A percentile compares a stretch with the other conserved stretches of the same genome.
Conservation (phyloP, 2,888 invertebrate species). For the Polydrusus tereticollis region DNA sequence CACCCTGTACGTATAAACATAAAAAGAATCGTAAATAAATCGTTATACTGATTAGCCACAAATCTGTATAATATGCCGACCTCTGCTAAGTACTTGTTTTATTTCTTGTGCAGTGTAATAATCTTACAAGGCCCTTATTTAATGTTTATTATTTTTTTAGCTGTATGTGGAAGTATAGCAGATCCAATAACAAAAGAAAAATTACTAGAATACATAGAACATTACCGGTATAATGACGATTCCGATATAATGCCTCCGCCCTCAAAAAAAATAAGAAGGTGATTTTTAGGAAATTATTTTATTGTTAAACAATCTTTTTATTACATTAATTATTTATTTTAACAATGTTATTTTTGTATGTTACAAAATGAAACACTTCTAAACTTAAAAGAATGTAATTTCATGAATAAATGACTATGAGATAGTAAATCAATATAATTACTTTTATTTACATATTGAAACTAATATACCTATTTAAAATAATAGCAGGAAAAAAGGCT, state of each 20-base stretch:
- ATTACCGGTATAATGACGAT: slow-evolving; percentile 76
- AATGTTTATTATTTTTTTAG: slow-evolving; percentile 70
- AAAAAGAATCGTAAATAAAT: too few relatives aligned
- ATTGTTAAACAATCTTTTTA: slow-evolving; percentile 43
- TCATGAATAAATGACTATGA: slow-evolving; percentile 13
- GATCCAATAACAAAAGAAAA: slow-evolving; percentile 88
- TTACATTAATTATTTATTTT: slow-evolving; percentile 50
- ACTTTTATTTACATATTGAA: not conserved
- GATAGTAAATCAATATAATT: slow-evolving; percentile 3
- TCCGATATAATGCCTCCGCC: slow-evolving; percentile 81
- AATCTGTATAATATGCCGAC: too few relatives aligned
- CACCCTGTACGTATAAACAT: too few relatives aligned
- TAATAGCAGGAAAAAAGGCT: not conserved
- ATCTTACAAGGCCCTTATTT: too few relatives aligned
- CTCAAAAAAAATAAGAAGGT: slow-evolving; percentile 70
- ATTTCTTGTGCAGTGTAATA: not conserved
- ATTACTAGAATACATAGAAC: slow-evolving; percentile 81
- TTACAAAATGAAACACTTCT: slow-evolving; percentile 41
- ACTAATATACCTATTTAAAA: not conserved
- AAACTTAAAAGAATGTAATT: slow-evolving; percentile 26
- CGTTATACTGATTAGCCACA: too few relatives aligned
- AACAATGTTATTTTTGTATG: slow-evolving; percentile 49
- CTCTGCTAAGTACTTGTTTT: too few relatives aligned
- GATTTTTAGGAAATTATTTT: slow-evolving; percentile 50
- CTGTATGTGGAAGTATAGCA: slow-evolving; percentile 85